Conservation (phyloP, 1,140 invertebrate genomes). For the Aphis craccivora region DNA sequence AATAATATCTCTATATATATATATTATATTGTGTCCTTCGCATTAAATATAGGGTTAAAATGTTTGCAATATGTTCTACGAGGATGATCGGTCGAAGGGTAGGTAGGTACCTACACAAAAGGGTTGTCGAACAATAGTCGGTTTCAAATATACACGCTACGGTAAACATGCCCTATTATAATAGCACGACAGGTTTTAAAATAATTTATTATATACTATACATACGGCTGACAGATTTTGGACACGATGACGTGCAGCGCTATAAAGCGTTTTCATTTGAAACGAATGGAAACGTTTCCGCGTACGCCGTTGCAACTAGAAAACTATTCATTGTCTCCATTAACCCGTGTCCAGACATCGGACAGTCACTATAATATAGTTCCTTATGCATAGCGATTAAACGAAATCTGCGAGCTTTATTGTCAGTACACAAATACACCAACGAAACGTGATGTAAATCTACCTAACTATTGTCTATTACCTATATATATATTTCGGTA, state of each 20-base stretch:
- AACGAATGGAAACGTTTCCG: neutral
- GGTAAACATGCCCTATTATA: neutral
- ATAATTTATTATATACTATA: neutral
- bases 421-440: neutral
- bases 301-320: neutral
- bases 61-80: slow-evolving; percentile 3
- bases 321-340: neutral
- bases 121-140: slow-evolving; percentile 43
- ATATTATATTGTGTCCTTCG: neutral
- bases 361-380: no score
- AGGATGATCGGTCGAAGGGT: neutral
- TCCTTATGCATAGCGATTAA: neutral
- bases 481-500: neutral
- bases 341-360: neutral
- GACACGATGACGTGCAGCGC: neutral
- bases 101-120: slow-evolving; percentile 1
- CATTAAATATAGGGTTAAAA: slow-evolving; percentile 9
- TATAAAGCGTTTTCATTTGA: slow-evolving; percentile 27
- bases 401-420: neutral
- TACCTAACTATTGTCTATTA: no score
- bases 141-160: slow-evolving; percentile 30
- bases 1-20: neutral
- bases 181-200: slow-evolving; percentile 36
- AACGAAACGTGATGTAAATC: neutral
- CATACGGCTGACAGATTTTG: slow-evolving; percentile 35